These are phyloP conservation scores for Vireo griseus DNA, from an alignment of 2,797 vertebrate species.

Conservation along the genomic window DNA sequence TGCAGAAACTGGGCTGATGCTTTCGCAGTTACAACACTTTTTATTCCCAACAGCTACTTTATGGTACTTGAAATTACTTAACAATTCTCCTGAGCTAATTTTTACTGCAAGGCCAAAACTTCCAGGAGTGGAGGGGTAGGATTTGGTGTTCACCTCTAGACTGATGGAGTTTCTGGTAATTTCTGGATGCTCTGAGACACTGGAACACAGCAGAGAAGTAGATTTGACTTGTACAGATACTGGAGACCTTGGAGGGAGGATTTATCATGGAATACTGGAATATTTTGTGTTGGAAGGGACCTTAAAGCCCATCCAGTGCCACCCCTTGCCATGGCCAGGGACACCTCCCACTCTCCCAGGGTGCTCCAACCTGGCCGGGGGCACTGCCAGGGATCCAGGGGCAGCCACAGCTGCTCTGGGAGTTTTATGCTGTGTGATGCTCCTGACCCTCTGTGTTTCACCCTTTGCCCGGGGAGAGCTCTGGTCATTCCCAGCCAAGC, in stretches of 20 bases:
- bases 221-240: neutral
- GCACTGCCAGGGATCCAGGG: neutral
- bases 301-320: rapidly evolving
- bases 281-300: neutral
- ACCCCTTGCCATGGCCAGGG: neutral
- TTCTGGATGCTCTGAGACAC: neutral
- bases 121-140: neutral
- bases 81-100: conserved; percentile 58
- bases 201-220: neutral
- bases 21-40: conserved; percentile 51
- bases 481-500: neutral
- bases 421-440: neutral
- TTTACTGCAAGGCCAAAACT: conserved; percentile 57
- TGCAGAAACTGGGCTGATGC: conserved; percentile 53
- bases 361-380: rapidly evolving
- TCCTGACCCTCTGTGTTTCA: neutral
- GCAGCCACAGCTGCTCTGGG: neutral
- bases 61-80: conserved; percentile 64
- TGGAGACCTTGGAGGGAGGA: neutral
- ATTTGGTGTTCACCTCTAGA: neutral
- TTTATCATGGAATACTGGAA: neutral
- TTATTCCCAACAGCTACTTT: conserved; percentile 71
- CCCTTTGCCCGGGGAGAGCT: neutral
- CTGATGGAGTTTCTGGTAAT: neutral
- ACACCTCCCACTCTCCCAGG: neutral